Percentiles rank a stretch among this genome's conserved stretches.
Evolutionary conservation across 2,888 invertebrate species (phyloP).

Genomic region (Nymphalis c-album): DNA sequence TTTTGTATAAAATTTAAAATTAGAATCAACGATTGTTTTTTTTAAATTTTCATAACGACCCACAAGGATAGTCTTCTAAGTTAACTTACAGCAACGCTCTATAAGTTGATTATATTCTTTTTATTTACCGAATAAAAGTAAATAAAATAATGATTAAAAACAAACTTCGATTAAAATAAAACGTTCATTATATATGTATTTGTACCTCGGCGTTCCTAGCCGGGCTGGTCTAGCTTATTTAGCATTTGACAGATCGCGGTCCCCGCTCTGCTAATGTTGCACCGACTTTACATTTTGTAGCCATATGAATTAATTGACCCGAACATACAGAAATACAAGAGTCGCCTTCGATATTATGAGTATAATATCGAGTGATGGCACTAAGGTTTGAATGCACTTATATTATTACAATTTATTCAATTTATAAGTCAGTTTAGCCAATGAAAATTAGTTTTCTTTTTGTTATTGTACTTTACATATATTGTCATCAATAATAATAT

Average conservation of each 20-base stretch:
- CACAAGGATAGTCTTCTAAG: too few species aligned
- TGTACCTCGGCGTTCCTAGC: slow-evolving; percentile 14
- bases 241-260: slow-evolving; percentile 42
- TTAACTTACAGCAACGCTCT: background rate
- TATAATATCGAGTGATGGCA: too few species aligned
- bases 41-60: too few species aligned
- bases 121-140: background rate
- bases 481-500: too few species aligned
- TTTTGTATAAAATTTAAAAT: too few species aligned
- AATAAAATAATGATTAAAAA: background rate
- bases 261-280: slow-evolving; percentile 45
- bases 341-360: too few species aligned
- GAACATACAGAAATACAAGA: slow-evolving; percentile 40
- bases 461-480: too few species aligned
- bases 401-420: too few species aligned
- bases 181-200: slow-evolving; percentile 11
- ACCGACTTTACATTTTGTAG: slow-evolving; percentile 46
- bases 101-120: slow-evolving; percentile 20
- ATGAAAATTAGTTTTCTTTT: too few species aligned
- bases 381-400: too few species aligned
- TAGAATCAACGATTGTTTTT: too few species aligned
- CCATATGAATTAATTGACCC: slow-evolving; percentile 31
- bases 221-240: slow-evolving; percentile 42
- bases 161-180: background rate
- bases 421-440: too few species aligned